A percentile compares a stretch with the other conserved stretches of the same genome.
Conservation (phyloP, 2,888 invertebrate species). For the Periphyllus acericola region DNA sequence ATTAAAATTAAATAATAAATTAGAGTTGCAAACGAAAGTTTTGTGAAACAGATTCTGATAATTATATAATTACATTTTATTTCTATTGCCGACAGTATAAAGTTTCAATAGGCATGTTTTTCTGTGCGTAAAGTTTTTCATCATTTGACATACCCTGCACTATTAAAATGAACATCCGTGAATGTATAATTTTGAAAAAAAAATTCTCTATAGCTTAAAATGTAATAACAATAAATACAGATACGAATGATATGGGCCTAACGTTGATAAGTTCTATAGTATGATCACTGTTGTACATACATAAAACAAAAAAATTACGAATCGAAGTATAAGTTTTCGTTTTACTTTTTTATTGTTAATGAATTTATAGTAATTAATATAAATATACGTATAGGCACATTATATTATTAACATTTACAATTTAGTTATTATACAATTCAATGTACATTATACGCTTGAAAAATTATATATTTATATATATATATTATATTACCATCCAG, state of each 20-base stretch:
- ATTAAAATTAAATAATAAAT: constrained; percentile 26
- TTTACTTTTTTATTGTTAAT: no score
- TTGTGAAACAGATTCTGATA: neutral
- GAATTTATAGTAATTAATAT: no score
- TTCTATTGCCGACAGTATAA: neutral
- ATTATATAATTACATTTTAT: neutral
- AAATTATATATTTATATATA: no score
- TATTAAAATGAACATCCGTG: neutral
- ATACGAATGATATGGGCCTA: no score
- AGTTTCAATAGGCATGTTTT: neutral
- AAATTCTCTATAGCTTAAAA: no score
- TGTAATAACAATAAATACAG: no score
- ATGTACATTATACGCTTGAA: neutral
- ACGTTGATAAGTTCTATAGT: no score
- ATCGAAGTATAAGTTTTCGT: no score
- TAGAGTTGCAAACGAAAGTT: neutral
- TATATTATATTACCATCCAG: no score
- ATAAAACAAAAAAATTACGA: no score
- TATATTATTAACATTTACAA: neutral
- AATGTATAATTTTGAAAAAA: neutral
- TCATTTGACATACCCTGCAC: neutral
- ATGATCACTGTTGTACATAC: no score
- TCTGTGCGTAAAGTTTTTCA: neutral
- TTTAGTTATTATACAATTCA: neutral
- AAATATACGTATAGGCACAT: no score